Conservation (phyloP, 2,888 invertebrate species). For the Trachelus stipa region DNA sequence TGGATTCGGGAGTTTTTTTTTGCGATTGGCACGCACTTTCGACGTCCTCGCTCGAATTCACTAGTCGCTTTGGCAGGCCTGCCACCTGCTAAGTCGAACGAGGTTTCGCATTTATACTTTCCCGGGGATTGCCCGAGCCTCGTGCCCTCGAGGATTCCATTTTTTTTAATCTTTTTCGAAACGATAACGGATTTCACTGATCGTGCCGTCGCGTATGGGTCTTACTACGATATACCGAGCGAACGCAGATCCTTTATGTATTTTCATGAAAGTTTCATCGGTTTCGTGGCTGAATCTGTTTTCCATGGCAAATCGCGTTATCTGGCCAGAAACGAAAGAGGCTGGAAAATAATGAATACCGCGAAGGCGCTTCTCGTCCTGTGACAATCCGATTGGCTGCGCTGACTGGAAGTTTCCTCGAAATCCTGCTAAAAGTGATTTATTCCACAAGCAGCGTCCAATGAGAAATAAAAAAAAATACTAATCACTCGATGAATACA, state of each 20-base stretch:
- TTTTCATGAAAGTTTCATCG: not conserved
- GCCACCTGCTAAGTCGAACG: not conserved
- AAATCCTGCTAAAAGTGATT: not conserved
- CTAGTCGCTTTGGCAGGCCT: not conserved
- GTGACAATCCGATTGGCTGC: no score
- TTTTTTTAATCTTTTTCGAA: slow-evolving; percentile 9
- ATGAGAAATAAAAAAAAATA: not conserved
- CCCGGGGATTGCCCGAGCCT: not conserved
- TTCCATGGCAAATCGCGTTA: not conserved
- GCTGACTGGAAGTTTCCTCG: no score
- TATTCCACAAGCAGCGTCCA: not conserved
- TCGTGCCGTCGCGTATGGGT: not conserved
- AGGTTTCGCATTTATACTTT: not conserved
- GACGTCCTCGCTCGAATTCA: not conserved
- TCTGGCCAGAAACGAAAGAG: not conserved
- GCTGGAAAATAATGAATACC: not conserved
- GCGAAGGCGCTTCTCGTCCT: no score
- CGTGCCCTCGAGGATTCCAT: slow-evolving; percentile 3
- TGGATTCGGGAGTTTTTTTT: not conserved
- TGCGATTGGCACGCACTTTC: not conserved
- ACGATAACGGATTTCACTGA: not conserved
- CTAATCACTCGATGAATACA: not conserved
- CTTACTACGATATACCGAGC: not conserved
- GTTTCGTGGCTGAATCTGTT: not conserved
- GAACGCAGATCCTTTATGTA: not conserved